A percentile compares a stretch with the other conserved stretches of the same genome.
These are phyloP conservation scores for Dasypolia templi DNA, from an alignment of 2,888 invertebrate species.

Conservation along the genomic window DNA sequence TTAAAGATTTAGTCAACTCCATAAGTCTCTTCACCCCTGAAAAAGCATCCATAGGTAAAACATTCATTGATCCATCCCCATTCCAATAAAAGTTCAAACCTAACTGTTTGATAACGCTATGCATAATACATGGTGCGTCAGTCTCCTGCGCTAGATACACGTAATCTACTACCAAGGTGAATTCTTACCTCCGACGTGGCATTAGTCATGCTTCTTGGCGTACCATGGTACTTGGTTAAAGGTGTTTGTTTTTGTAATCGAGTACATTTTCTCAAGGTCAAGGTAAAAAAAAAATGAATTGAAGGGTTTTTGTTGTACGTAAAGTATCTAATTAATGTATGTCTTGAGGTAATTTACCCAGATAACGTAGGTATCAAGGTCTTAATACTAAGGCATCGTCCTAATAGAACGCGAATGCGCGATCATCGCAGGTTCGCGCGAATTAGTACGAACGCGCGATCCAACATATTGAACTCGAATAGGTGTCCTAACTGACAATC, in stretches of 20 bases:
- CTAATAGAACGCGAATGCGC: too few relatives aligned
- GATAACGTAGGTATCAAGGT: too few relatives aligned
- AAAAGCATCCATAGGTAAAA: neutral
- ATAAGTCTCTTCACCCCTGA: neutral
- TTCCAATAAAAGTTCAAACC: neutral
- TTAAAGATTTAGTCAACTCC: neutral
- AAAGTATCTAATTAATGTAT: slow-evolving; percentile 26
- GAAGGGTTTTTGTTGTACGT: slow-evolving; percentile 15
- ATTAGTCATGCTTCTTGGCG: slow-evolving; percentile 50
- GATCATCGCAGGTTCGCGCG: too few relatives aligned
- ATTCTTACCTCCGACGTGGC: slow-evolving; percentile 14
- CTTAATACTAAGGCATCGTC: too few relatives aligned
- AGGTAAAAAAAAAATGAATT: neutral
- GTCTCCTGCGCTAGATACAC: slow-evolving; percentile 6
- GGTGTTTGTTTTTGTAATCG: slow-evolving; percentile 30
- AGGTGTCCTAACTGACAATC: too few relatives aligned
- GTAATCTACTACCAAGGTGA: slow-evolving; percentile 50
- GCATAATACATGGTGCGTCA: slow-evolving; percentile 36
- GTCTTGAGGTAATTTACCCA: neutral
- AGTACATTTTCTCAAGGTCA: slow-evolving; percentile 19
- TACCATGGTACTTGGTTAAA: neutral
- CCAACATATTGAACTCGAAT: too few relatives aligned
- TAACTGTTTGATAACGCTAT: slow-evolving; percentile 20
- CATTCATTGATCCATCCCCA: slow-evolving; percentile 10
- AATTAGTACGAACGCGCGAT: too few relatives aligned